These are phyloP conservation scores for Tamandua tetradactyla DNA, from an alignment of 2,797 vertebrate genomes.

Conservation along the genomic window DNA sequence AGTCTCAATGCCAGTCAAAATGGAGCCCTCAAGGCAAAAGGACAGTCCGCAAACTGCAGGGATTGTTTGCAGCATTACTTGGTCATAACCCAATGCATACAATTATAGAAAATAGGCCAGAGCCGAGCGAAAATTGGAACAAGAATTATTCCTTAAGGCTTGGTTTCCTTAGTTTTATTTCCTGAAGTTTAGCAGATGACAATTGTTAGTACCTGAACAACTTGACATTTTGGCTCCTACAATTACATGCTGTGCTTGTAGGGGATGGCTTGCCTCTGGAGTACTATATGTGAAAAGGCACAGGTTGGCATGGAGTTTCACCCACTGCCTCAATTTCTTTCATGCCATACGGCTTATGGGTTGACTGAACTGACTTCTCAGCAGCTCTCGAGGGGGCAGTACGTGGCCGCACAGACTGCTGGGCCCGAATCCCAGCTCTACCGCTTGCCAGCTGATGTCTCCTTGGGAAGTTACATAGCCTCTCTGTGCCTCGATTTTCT, in stretches of 20 bases:
- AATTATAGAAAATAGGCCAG: not conserved
- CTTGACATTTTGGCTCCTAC: not conserved
- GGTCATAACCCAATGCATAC: not conserved
- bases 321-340: not conserved
- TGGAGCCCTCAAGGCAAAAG: not conserved
- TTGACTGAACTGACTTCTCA: not conserved
- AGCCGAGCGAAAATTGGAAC: not conserved
- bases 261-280: not conserved
- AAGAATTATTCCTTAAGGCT: not conserved
- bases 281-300: not conserved
- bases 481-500: not conserved
- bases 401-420: not conserved
- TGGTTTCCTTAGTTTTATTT: not conserved
- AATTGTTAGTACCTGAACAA: not conserved
- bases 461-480: not conserved
- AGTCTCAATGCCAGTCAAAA: not conserved
- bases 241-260: not conserved
- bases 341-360: not conserved
- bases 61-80: not conserved
- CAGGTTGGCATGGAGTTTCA: not conserved
- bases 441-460: not conserved
- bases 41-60: not conserved
- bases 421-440: not conserved
- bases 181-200: slow-evolving; percentile 20
- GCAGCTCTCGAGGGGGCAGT: not conserved